Base-by-base conservation (phyloP, 1,140 invertebrate genomes). In the Tetramorium parvispinum region DNA sequence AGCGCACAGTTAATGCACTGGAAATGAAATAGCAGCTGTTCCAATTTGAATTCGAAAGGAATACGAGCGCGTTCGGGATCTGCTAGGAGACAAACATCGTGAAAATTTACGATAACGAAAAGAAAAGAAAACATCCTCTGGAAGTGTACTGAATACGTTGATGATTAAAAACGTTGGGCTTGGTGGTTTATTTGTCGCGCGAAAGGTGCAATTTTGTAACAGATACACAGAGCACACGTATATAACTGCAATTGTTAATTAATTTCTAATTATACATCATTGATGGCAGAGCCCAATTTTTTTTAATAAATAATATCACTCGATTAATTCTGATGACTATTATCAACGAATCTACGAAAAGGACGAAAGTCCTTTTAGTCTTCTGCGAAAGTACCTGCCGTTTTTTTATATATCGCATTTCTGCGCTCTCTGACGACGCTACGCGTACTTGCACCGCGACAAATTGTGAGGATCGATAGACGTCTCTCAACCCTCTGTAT, bases 1-100 rank as follows among this genome's bases (percentile, higher is more conserved):
- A 87, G 88, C 87, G 77, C 81, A 89, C 87, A 89, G 86, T 92
- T 92, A 93, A 93, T 93, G 92, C 89, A 92, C 90, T 91, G 92
- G 90, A 93, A 93, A 89, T 91, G 90, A 92, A 93, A 93, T 91
- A 93, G 88, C 93, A 93, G 92, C 92, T 93, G 92, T 92, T 92
- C 90, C 88, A 91, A 83, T 92, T 93, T 92, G 90, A 92, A 92
- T 81, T 79, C 40, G 63, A n/a, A n/a, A 77, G 21, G n/a, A 68
- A 68, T 71, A 71, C 78, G 21, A 43, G 40, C 53, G 79, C 18
- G 24, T 21, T 27, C 10, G 49, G 65, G 27, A 65, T 65, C 59
- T 65, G 59, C 61, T 6, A 18, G 61, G 13, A 82, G 53, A 61
- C 51, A 75, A 83, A 75, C 24, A 66, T 82, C 68, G 68, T 83